A percentile compares a stretch with the other conserved stretches of the same genome.
Conservation (phyloP, 2,113 vertebrate species). For the Ornithorhynchus anatinus region DNA sequence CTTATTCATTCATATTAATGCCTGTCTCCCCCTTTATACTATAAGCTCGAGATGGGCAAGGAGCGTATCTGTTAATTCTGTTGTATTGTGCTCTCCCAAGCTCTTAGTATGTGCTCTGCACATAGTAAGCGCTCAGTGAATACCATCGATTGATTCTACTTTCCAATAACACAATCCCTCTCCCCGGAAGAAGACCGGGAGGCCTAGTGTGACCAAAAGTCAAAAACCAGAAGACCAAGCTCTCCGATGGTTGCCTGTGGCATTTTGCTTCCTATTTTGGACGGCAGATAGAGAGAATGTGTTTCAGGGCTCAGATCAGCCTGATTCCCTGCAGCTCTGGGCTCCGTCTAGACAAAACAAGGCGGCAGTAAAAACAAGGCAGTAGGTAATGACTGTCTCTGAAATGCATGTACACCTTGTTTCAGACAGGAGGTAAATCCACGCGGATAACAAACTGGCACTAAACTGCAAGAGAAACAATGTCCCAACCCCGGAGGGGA, state of each 20-base stretch:
- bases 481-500: conserved; percentile 60
- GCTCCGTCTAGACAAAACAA: conserved; percentile 80
- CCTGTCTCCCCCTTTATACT: too few relatives aligned
- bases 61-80: too few relatives aligned
- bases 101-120: too few relatives aligned
- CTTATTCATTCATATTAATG: too few relatives aligned
- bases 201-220: not conserved
- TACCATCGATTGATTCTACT: too few relatives aligned
- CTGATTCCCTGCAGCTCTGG: conserved; percentile 65
- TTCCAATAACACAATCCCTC: too few relatives aligned
- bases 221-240: not conserved
- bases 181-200: not conserved
- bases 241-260: conserved; percentile 18
- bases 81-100: too few relatives aligned
- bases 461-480: conserved; percentile 66
- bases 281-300: conserved; percentile 57
- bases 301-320: conserved; percentile 57
- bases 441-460: conserved; percentile 66
- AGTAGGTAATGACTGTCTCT: conserved; percentile 71
- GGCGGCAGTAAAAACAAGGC: conserved; percentile 70
- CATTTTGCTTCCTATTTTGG: conserved; percentile 40
- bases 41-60: too few relatives aligned
- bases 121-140: too few relatives aligned
- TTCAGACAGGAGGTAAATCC: conserved; percentile 70
- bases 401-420: conserved; percentile 64